Percentiles rank a stretch among this genome's conserved stretches.
phyloP scores from a whole-genome alignment of 1,140 invertebrate species.

The Goniozus legneri region DNA sequence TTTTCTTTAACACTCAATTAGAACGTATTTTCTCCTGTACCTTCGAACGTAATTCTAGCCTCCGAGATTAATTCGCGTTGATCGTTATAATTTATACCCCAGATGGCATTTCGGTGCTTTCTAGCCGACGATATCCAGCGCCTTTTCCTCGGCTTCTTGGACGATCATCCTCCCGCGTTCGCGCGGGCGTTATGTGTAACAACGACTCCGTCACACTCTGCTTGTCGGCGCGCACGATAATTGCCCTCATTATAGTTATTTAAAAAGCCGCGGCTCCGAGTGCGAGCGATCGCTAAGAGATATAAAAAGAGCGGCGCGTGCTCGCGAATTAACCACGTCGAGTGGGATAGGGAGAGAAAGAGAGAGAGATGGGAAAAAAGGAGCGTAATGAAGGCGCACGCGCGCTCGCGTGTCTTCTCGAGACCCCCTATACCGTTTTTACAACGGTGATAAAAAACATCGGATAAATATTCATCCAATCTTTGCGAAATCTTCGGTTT shows the following conservation, averaged over 20 bases:
- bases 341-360: background rate
- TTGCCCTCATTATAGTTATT: conserved; percentile 53
- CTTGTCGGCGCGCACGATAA: conserved; percentile 51
- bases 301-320: conserved; percentile 20
- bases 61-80: too few species aligned
- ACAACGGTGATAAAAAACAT: too few species aligned
- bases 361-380: background rate
- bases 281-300: conserved; percentile 20
- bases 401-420: conserved; percentile 14
- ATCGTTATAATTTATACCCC: too few species aligned
- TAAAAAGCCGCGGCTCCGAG: conserved; percentile 37
- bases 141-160: conserved; percentile 8
- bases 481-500: too few species aligned
- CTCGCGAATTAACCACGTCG: conserved; percentile 25
- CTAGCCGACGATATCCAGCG: too few species aligned
- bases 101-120: too few species aligned
- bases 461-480: too few species aligned
- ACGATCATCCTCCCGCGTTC: conserved; percentile 26
- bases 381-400: conserved; percentile 1
- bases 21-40: too few species aligned
- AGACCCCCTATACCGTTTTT: too few species aligned
- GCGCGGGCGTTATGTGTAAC: conserved; percentile 41
- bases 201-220: conserved; percentile 53
- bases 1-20: too few species aligned
- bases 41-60: too few species aligned